phyloP scores from a whole-genome alignment of 2,113 vertebrate species.

The Corythoichthys intestinalis region DNA sequence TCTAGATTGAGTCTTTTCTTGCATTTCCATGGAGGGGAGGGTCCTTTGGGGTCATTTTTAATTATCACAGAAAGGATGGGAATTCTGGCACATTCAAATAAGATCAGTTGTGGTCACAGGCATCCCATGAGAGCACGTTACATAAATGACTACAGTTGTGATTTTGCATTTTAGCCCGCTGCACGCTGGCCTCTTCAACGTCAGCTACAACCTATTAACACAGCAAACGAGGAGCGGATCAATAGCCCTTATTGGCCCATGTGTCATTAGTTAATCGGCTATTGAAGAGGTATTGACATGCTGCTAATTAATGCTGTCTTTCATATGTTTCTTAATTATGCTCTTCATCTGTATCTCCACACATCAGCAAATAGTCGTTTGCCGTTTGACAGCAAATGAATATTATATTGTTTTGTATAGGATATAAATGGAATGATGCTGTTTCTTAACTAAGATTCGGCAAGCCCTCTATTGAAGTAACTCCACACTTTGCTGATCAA shows the following conservation, averaged over 20 bases:
- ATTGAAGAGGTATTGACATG: conserved; percentile 99
- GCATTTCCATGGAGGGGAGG: conserved; percentile 35
- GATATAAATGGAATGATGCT: neutral
- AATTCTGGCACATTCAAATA: conserved; percentile 50
- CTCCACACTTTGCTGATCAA: conserved; percentile 71
- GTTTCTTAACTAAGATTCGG: neutral
- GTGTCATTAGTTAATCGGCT: conserved; percentile 99
- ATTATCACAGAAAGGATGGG: conserved; percentile 64
- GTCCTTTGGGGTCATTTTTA: conserved; percentile 72
- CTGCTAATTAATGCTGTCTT: conserved; percentile 92
- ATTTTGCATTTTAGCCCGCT: conserved; percentile 27
- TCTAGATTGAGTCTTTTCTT: conserved; percentile 63
- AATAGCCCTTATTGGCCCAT: conserved; percentile 96
- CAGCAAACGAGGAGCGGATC: conserved; percentile 87
- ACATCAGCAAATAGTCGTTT: conserved; percentile 70
- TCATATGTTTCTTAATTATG: conserved; percentile 99
- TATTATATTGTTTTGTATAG: conserved; percentile 29
- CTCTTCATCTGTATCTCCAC: conserved; percentile 93
- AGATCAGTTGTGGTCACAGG: conserved; percentile 62
- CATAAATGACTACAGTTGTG: conserved; percentile 30
- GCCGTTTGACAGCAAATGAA: conserved; percentile 78
- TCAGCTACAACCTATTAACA: conserved; percentile 94
- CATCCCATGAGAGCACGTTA: conserved; percentile 34
- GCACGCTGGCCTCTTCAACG: conserved; percentile 49
- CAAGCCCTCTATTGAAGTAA: neutral